Percentiles rank a stretch among this genome's conserved stretches.
Conservation (phyloP, 1,140 invertebrate genomes). For the Brachionus angularis region DNA sequence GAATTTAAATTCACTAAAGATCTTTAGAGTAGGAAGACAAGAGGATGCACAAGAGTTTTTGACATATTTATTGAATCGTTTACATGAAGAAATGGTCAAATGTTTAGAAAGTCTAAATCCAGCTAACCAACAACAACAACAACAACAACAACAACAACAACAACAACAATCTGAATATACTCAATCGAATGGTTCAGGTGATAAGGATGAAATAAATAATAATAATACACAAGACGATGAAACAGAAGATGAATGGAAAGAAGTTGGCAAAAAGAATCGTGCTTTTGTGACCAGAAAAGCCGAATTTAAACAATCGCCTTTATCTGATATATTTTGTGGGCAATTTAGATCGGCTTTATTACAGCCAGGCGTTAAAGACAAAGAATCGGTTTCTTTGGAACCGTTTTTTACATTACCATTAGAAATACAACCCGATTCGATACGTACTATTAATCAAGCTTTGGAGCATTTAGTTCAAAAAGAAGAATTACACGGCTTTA, state of each 20-base stretch:
- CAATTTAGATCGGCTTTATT: slow-evolving; percentile 73
- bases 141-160: slow-evolving; percentile 16
- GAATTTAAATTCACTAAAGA: slow-evolving; percentile 11
- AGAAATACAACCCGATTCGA: slow-evolving; percentile 76
- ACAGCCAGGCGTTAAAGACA: slow-evolving; percentile 64
- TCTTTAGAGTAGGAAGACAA: slow-evolving; percentile 58
- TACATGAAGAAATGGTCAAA: slow-evolving; percentile 92
- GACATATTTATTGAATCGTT: slow-evolving; percentile 79
- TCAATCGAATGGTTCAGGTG: no score
- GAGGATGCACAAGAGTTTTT: slow-evolving; percentile 94
- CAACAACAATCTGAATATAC: slow-evolving; percentile 22
- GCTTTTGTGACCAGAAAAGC: slow-evolving; percentile 76
- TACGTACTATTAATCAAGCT: slow-evolving; percentile 70
- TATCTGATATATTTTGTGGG: slow-evolving; percentile 85
- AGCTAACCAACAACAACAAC: slow-evolving; percentile 54
- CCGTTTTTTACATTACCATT: slow-evolving; percentile 88
- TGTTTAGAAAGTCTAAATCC: slow-evolving; percentile 44
- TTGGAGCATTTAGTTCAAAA: slow-evolving; percentile 75
- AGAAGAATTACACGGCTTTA: slow-evolving; percentile 77
- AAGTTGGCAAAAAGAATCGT: slow-evolving; percentile 80
- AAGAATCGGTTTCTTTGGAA: slow-evolving; percentile 71
- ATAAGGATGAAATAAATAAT: slow-evolving; percentile 38
- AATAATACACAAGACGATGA: no score
- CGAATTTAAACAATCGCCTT: slow-evolving; percentile 74
- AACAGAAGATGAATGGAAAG: slow-evolving; percentile 61